Evolutionary conservation across 2,797 vertebrate species (phyloP).

Genomic region (Chelon auratus): DNA sequence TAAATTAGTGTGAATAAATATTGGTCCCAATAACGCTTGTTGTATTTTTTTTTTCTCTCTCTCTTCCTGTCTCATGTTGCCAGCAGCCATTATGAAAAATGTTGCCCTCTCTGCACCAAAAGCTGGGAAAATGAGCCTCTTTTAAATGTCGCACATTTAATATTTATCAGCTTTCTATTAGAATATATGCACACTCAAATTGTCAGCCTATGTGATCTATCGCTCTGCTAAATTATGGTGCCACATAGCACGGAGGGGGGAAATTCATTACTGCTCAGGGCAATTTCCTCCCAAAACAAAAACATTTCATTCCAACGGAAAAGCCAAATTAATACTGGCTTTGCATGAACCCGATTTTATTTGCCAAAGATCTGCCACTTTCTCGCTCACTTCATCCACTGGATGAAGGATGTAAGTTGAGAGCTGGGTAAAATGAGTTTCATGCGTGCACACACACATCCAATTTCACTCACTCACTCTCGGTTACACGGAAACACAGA

Average conservation of each 20-base stretch:
- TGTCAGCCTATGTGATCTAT: conserved; percentile 86
- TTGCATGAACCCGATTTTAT: conserved; percentile 85
- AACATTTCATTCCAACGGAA: conserved; percentile 86
- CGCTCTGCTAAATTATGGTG: conserved; percentile 85
- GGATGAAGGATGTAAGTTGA: conserved; percentile 79
- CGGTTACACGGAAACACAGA: conserved; percentile 52
- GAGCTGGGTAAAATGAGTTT: conserved; percentile 81
- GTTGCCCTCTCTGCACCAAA: conserved; percentile 77
- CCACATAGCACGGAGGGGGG: conserved; percentile 79
- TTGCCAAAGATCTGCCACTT: conserved; percentile 84
- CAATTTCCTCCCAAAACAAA: conserved; percentile 89
- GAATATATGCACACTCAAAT: conserved; percentile 87
- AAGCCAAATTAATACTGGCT: conserved; percentile 87
- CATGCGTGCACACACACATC: conserved; percentile 69
- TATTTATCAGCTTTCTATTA: conserved; percentile 88
- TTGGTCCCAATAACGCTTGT: conserved; percentile 65
- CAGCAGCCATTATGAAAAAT: conserved; percentile 79
- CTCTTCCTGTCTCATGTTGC: conserved; percentile 60
- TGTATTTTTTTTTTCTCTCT: conserved; percentile 40
- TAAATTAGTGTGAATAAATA: conserved; percentile 77
- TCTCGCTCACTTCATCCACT: conserved; percentile 77
- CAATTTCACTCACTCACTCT: conserved; percentile 64
- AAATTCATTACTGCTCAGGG: conserved; percentile 87
- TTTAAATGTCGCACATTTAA: conserved; percentile 87
- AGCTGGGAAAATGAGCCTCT: conserved; percentile 81